These are phyloP conservation scores for Morelia viridis DNA, from an alignment of 2,797 vertebrate species.

Conservation along the genomic window DNA sequence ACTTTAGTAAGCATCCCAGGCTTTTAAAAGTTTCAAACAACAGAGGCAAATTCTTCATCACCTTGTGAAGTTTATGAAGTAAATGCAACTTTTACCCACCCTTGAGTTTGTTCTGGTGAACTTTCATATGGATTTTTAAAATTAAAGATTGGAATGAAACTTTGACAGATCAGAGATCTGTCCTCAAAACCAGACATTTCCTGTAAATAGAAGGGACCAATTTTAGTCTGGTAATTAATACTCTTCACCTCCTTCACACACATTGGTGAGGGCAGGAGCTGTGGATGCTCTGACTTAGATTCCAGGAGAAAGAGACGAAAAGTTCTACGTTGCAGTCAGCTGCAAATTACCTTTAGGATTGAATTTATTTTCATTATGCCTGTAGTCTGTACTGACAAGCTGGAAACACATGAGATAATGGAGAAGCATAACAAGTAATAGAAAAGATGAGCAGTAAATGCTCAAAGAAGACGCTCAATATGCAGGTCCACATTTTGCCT, in stretches of 20 bases:
- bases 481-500: slow-evolving; percentile 35
- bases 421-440: not conserved
- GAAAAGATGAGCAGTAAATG: slow-evolving; percentile 29
- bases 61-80: not conserved
- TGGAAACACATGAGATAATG: slow-evolving; percentile 13
- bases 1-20: not conserved
- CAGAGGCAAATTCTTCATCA: not conserved
- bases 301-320: not conserved
- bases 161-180: not conserved
- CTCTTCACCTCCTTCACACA: not conserved
- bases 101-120: not conserved
- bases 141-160: not conserved
- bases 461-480: slow-evolving; percentile 30
- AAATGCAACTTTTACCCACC: not conserved
- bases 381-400: not conserved
- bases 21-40: not conserved
- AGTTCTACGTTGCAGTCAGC: not conserved
- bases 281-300: not conserved
- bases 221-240: not conserved
- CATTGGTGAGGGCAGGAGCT: no score
- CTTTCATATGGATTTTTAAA: not conserved
- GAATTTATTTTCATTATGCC: slow-evolving; percentile 16
- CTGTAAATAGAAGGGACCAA: not conserved
- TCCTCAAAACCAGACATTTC: not conserved
- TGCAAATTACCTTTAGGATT: not conserved